Evolutionary conservation across 92 coral and sea anemone genomes (phyloP).

Genomic region (Blastomussa wellsi): DNA sequence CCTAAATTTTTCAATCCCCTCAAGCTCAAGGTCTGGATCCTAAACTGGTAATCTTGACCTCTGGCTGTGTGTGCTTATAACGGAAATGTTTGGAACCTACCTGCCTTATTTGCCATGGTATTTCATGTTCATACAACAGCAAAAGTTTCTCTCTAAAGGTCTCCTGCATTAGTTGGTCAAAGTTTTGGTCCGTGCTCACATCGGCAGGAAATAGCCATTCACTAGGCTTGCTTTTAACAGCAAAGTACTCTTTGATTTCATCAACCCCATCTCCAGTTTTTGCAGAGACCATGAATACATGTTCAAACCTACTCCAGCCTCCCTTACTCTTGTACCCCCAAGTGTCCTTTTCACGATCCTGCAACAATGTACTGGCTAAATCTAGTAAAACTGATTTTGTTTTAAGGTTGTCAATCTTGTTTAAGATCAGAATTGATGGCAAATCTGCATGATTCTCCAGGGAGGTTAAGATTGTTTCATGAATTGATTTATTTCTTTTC

Average conservation of each 20-base stretch:
- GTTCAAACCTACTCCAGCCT: constrained; percentile 87
- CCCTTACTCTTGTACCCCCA: constrained; percentile 82
- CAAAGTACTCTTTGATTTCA: constrained; percentile 72
- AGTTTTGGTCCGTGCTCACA: constrained; percentile 63
- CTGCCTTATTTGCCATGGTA: constrained; percentile 97
- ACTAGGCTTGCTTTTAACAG: constrained; percentile 69
- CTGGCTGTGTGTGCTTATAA: not conserved
- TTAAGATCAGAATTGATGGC: constrained; percentile 80
- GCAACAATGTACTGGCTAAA: constrained; percentile 69
- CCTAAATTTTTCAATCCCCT: too few species aligned
- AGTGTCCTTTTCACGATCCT: constrained; percentile 82
- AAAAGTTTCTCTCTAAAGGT: constrained; percentile 90
- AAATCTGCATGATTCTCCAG: constrained; percentile 55
- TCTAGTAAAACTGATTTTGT: constrained; percentile 77
- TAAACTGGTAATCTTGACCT: too few species aligned
- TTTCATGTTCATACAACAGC: constrained; percentile 89
- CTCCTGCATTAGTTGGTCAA: constrained; percentile 80
- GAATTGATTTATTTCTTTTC: constrained; percentile 72
- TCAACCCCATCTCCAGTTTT: constrained; percentile 85
- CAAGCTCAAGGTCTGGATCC: too few species aligned
- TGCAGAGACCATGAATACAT: constrained; percentile 92
- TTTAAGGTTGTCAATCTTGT: constrained; percentile 77
- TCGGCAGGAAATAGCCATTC: constrained; percentile 86
- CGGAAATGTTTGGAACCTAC: constrained; percentile 41
- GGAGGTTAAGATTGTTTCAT: constrained; percentile 68